These are phyloP conservation scores for Drosophila subobscura DNA, from an alignment of 1,140 invertebrate species.

Conservation along the genomic window DNA sequence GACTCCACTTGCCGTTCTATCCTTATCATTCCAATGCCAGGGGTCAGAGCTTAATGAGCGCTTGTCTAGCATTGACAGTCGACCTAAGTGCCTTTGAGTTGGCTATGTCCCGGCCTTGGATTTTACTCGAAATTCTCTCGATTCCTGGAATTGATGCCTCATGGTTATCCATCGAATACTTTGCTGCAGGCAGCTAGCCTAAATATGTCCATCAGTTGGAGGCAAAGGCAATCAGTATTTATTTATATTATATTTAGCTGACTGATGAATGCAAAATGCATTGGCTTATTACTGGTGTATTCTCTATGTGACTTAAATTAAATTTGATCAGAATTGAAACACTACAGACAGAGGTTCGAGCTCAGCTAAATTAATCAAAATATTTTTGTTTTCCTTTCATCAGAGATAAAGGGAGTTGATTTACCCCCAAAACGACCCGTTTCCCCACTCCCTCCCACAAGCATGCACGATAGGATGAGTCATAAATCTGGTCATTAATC, in stretches of 20 bases:
- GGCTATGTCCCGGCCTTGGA: conserved; percentile 1
- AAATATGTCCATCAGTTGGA: conserved; percentile 18
- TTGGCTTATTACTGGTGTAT: too few species aligned
- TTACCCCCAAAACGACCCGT: not conserved
- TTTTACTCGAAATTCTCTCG: conserved; percentile 46
- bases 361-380: too few species aligned
- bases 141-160: conserved; percentile 53
- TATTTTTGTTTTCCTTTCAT: not conserved
- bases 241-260: not conserved
- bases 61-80: conserved; percentile 74
- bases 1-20: conserved; percentile 16
- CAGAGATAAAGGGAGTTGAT: not conserved
- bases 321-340: too few species aligned
- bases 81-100: conserved; percentile 66
- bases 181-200: conserved; percentile 30
- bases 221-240: conserved; percentile 9
- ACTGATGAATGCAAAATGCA: too few species aligned
- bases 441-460: not conserved
- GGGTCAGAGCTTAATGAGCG: conserved; percentile 76
- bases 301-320: too few species aligned
- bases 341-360: too few species aligned
- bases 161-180: conserved; percentile 28
- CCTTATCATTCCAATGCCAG: conserved; percentile 61
- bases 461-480: not conserved
- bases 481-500: conserved; percentile 37